Base-by-base conservation (phyloP, 2,888 invertebrate genomes). In the Cephus rjabovi region DNA sequence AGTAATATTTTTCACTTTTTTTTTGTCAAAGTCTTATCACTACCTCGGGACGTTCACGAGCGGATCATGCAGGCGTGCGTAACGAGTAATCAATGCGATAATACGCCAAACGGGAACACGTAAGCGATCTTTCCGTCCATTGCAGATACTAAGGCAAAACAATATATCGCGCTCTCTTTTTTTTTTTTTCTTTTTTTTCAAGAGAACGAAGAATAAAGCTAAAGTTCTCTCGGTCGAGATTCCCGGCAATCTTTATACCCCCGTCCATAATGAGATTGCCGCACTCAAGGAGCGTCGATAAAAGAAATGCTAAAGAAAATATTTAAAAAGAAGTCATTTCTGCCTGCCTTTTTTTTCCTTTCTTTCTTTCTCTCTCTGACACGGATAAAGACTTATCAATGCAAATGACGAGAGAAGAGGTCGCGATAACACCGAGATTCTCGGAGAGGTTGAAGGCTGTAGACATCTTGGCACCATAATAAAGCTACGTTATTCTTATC, bases 381-480 rank as follows among this genome's bases (percentile, higher is more conserved):
- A 23, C 56, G 56, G 56, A 56, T 23, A 56, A 56, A 56, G 23
- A 56, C 56, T 56, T 56, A 56, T 23, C 56, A 2, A 15, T 34
- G 71, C 12, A 71, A 71, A 71, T 33, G 31, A 71, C 31, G 35
- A 74, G 74, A 30, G 30, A 12, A 34, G 35, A 30, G 74, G 74
- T 23, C 31, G 12, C 37, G 34, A 34, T 74, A 35, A 74, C n/a
- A 74, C 35, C 35, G 35, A 15, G 74, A 35, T 34, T 30, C 74
- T 30, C 33, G 30, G 12, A 74, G 11, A 35, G 37, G 74, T 74
- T 35, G 74, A 74, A 74, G 74, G 74, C 74, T 74, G 35, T 35
- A 74, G 74, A 74, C 74, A 74, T 74, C 34, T 34, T 34, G 74
- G 74, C 74, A 74, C 74, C 74, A 74, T 74, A 74, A 74, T 74